These are phyloP conservation scores for Anolis apletophallus DNA, from an alignment of 2,797 vertebrate genomes.

Conservation along the genomic window DNA sequence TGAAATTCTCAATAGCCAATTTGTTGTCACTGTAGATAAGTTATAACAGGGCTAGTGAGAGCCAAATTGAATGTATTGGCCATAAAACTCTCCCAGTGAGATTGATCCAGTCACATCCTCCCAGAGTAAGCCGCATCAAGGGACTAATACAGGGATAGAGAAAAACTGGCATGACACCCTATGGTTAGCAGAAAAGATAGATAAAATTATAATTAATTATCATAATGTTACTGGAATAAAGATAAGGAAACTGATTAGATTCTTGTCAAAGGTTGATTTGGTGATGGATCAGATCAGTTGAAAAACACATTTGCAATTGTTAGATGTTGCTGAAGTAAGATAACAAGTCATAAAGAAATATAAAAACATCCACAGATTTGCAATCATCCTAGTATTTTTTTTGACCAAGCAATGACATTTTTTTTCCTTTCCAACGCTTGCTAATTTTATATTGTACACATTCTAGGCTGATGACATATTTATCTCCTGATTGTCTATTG, in stretches of 20 bases:
- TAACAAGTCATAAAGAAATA: background rate
- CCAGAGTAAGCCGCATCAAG: background rate
- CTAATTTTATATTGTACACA: constrained; percentile 24
- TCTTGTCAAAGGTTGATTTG: background rate
- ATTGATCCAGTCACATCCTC: background rate
- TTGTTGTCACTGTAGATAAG: background rate
- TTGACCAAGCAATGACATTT: constrained; percentile 8
- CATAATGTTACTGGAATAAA: background rate
- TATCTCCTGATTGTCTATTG: constrained; percentile 51
- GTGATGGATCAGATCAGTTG: background rate
- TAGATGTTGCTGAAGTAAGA: accelerated
- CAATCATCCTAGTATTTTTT: constrained; percentile 11
- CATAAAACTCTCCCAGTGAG: too few species aligned
- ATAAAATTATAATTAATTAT: background rate
- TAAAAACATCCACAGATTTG: background rate
- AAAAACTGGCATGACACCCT: background rate
- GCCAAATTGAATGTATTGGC: too few species aligned
- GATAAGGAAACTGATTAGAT: too few species aligned
- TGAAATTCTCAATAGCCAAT: background rate
- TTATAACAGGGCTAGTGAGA: background rate
- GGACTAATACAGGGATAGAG: background rate
- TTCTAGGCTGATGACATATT: constrained; percentile 32
- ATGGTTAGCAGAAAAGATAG: background rate
- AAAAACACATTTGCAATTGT: background rate
- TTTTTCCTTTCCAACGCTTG: background rate